Evolutionary conservation across 2,113 vertebrate species (phyloP).

Genomic region (Peromyscus leucopus): DNA sequence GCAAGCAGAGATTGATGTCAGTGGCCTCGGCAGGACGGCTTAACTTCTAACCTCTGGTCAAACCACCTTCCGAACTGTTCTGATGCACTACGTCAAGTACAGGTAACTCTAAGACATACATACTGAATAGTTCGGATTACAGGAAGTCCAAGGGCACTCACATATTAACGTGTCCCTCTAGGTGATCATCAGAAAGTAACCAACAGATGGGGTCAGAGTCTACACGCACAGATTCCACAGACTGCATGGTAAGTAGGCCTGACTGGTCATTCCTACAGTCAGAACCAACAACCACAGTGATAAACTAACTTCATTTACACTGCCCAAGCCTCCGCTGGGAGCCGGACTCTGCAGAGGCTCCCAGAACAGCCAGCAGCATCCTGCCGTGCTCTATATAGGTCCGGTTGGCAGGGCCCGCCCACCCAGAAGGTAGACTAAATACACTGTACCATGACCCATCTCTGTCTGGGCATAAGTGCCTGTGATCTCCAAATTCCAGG

Average conservation of each 20-base stretch:
- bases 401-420: slow-evolving; percentile 44
- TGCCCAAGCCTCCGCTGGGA: not conserved
- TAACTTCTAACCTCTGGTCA: not conserved
- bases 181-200: not conserved
- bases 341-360: not conserved
- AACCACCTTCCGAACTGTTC: not conserved
- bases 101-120: not conserved
- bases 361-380: not conserved
- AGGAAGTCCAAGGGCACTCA: not conserved
- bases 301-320: not conserved
- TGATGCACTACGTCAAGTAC: not conserved
- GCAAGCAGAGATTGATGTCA: not conserved
- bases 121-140: not conserved
- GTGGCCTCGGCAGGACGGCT: not conserved
- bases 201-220: not conserved
- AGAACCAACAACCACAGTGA: not conserved
- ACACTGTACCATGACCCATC: slow-evolving; percentile 98
- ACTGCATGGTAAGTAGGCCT: not conserved
- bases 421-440: slow-evolving; percentile 83
- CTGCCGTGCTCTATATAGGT: rapidly evolving
- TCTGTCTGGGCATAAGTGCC: slow-evolving; percentile 99
- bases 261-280: not conserved
- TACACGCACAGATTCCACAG: not conserved
- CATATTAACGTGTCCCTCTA: not conserved
- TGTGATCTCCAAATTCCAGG: slow-evolving; percentile 99